Conservation (phyloP, 2,888 invertebrate species). For the Lycaena phlaeas region DNA sequence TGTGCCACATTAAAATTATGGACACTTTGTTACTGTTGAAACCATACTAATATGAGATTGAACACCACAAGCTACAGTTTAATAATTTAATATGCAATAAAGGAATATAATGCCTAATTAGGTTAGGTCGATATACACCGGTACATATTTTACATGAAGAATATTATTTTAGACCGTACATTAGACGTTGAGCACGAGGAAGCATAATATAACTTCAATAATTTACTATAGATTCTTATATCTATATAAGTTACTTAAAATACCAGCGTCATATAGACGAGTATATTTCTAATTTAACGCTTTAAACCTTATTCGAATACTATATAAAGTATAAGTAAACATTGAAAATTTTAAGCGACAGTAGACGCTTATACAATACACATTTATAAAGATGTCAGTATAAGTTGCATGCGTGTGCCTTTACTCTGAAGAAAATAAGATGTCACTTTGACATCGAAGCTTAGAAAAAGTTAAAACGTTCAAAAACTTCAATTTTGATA, state of each 20-base stretch:
- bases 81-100: constrained; percentile 23
- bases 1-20: no score
- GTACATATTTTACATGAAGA: not conserved
- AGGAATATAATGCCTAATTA: constrained; percentile 1
- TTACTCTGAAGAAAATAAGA: not conserved
- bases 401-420: not conserved
- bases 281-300: constrained; percentile 42
- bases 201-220: constrained; percentile 45
- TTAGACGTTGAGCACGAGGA: constrained; percentile 63
- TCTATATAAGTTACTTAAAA: constrained; percentile 32
- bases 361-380: constrained; percentile 17
- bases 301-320: constrained; percentile 55
- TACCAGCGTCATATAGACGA: constrained; percentile 68
- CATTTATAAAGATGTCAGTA: not conserved
- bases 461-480: constrained; percentile 29
- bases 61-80: constrained; percentile 40
- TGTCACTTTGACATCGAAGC: constrained; percentile 8
- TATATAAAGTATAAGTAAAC: constrained; percentile 40
- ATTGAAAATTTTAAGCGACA: constrained; percentile 49
- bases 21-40: no score
- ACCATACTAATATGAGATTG: constrained; percentile 65
- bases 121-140: constrained; percentile 16
- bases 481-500: constrained; percentile 56
- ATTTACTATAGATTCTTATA: constrained; percentile 31
- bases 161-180: constrained; percentile 45